These are phyloP conservation scores for Lateolabrax maculatus DNA, from an alignment of 2,797 vertebrate species.

Conservation along the genomic window DNA sequence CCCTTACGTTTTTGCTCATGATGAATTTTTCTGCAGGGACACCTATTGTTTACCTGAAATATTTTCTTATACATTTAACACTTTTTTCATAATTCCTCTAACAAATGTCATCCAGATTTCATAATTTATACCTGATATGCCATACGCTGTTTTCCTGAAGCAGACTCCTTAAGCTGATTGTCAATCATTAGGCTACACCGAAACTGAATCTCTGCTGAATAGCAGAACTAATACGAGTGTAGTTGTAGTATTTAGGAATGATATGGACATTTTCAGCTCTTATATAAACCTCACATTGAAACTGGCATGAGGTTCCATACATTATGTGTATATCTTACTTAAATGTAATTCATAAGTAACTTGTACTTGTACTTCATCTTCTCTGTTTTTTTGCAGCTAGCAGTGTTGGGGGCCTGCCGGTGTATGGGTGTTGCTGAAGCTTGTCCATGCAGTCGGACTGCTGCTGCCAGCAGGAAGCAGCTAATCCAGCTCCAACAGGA, in stretches of 20 bases:
- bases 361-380: neutral
- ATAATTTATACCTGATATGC: neutral
- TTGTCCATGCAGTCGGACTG: conserved; percentile 89
- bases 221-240: neutral
- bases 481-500: conserved; percentile 89
- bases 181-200: neutral
- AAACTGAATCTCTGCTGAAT: neutral
- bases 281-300: neutral
- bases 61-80: too few species aligned
- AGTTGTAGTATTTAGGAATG: neutral
- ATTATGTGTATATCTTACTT: neutral
- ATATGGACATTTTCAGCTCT: neutral
- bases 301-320: neutral
- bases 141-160: neutral
- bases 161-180: neutral
- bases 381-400: conserved; percentile 82
- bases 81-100: too few species aligned
- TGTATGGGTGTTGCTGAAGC: conserved; percentile 81
- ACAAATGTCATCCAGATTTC: neutral
- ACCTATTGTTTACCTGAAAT: too few species aligned
- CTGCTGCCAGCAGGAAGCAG: conserved; percentile 88
- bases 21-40: too few species aligned
- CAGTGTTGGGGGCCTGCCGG: conserved; percentile 89
- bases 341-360: neutral
- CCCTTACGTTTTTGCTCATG: too few species aligned